Evolutionary conservation across 2,888 invertebrate species (phyloP), one percentile per base, ranked within the genome.

Genomic region (Pemphredon lugubris): DNA sequence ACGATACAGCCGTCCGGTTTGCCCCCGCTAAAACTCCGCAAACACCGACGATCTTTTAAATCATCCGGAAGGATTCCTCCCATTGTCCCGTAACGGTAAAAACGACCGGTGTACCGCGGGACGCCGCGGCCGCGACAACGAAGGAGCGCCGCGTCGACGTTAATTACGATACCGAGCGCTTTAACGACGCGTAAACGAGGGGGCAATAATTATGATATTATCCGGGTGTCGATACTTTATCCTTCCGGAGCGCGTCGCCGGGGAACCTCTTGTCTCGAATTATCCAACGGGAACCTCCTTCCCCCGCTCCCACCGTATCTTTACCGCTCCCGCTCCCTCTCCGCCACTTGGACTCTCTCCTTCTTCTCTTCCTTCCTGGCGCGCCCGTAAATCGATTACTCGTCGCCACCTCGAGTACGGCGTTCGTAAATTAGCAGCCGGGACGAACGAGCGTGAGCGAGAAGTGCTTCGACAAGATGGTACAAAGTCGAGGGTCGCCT

Each of bases 381-480:
- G 55, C 37, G 47, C 45, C 72, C 68, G 70, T 80, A 80, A 80
- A 80, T 80, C 79, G 79, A 80, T 80, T 80, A 80, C 78, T 75
- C 79, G 75, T 75, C 73, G 75, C 66, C 70, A 60, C 59, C 79
- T 73, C 70, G 72, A 77, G 77, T 68, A 61, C 71, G 70, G 69
- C 69, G 75, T 81, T 79, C 78, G 81, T 81, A 81, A 82, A 82
- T 79, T 79, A 82, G 77, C 72, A 72, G n/a, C 66, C 73, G 70
- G 58, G 75, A 71, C 71, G 82, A 82, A 77, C 72, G 75, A 82
- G 83, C 76, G 74, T 79, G 76, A 83, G 75, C 78, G 78, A 70
- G 72, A 78, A 83, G 83, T 81, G 79, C 81, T 82, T 80, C 73
- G 82, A 81, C 82, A 83, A 82, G 83, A 79, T 79, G 78, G 76